These are phyloP conservation scores for Eledone cirrhosa DNA, from an alignment of 2,888 invertebrate species.

Conservation along the genomic window DNA sequence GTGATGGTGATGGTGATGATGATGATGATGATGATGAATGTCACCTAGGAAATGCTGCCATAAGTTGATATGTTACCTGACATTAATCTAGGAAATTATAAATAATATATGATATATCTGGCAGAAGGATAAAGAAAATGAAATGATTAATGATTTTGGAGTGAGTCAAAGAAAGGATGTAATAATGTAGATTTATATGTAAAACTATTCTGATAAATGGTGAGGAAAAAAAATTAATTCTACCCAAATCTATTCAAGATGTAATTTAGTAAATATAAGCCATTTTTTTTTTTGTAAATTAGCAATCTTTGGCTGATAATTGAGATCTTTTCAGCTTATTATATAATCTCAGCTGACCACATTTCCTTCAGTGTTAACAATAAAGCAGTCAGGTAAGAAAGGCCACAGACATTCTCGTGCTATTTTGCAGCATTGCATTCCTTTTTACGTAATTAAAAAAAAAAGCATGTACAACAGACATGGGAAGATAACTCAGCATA, in stretches of 20 bases:
- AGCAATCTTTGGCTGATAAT: slow-evolving; percentile 25
- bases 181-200: too few species aligned
- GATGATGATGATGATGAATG: not conserved
- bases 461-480: too few species aligned
- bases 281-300: slow-evolving; percentile 4
- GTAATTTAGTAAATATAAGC: not conserved
- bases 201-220: too few species aligned
- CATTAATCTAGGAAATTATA: too few species aligned
- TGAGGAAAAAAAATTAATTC: too few species aligned
- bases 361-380: not conserved
- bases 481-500: too few species aligned
- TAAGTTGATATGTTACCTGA: too few species aligned
- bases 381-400: slow-evolving; percentile 16
- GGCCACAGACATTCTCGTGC: slow-evolving; percentile 20
- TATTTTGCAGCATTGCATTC: slow-evolving; percentile 8
- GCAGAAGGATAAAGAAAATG: too few species aligned
- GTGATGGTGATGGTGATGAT: not conserved
- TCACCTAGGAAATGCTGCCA: not conserved
- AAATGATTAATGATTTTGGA: too few species aligned
- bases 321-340: slow-evolving; percentile 19
- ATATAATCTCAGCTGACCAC: slow-evolving; percentile 18
- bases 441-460: not conserved
- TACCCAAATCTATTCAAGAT: too few species aligned
- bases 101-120: too few species aligned
- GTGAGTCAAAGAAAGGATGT: too few species aligned